Base-by-base conservation (phyloP, 2,113 vertebrate genomes). In the Lota lota region DNA sequence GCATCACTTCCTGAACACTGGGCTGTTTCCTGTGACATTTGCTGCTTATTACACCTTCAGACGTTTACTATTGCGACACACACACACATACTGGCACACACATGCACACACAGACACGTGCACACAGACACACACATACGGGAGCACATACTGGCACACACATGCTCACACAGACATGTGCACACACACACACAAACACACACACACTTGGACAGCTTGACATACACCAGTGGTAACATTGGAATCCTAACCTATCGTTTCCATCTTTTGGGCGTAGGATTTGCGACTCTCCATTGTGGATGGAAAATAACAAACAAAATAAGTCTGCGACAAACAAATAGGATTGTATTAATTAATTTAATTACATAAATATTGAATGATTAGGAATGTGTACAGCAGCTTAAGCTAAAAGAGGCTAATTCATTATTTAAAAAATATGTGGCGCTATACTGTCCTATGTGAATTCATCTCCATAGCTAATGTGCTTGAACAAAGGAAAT, bases 21-120 rank as follows among this genome's bases (percentile, higher is more conserved):
- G 93, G 79, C 94, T 92, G 93, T 95, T 97, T 95, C 94, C 94
- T 91, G 90, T 95, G 96, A 95, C 94, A 97, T 97, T 97, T 96
- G 93, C 92, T 92, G 94, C 93, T 92, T 91, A 94, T 95, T 95
- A 95, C 94, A 93, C 92, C 90, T 93, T 93, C 93, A 94, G 93
- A 93, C 93, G 93, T 93, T 93, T 95, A 95, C 92, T 93, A 70
- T 82, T 84, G 59, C 72, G 74, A 80, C 80, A 82, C 74, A 77
- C 36, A 76, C 50, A 82, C 74, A 77, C 36, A 76, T 36, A 60
- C 78, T 82, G 76, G 82, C 72, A 76, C 8, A 40, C 36, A 40
- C 36, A 40, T 5, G 6, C 36, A 40, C 36, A 40, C 36, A 40
- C 36, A 40, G 1, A 40, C 11, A 40, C 11, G 36, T 5, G 36